Evolutionary conservation across 2,113 vertebrate species (phyloP).

Genomic region (Propithecus coquereli): DNA sequence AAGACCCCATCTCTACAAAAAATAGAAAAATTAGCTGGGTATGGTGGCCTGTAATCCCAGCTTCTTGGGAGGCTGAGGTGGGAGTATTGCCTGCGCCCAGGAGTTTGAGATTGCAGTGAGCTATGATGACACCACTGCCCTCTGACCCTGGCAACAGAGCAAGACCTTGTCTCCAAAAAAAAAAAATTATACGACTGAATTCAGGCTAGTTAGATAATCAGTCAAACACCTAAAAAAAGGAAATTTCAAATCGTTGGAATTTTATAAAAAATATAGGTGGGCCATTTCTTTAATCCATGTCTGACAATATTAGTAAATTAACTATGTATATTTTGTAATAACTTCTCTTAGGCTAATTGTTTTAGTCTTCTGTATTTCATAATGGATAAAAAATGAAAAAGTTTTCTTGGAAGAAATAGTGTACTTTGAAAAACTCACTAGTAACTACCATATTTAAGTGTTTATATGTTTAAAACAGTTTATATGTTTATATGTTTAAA

Average conservation of each 20-base stretch:
- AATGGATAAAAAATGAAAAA: constrained; percentile 2
- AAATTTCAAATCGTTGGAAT: neutral
- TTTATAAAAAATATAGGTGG: neutral
- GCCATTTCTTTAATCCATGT: constrained; percentile 10
- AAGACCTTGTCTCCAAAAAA: too few relatives aligned
- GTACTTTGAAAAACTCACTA: constrained; percentile 1
- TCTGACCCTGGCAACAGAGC: too few relatives aligned
- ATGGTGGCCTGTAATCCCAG: too few relatives aligned
- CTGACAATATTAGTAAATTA: neutral
- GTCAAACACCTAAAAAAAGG: neutral
- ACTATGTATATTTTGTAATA: neutral
- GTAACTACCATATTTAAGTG: neutral
- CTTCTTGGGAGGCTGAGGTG: too few relatives aligned
- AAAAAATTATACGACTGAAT: neutral
- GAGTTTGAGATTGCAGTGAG: too few relatives aligned
- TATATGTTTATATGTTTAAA: neutral
- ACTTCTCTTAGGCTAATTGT: neutral
- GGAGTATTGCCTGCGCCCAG: too few relatives aligned
- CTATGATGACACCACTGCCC: too few relatives aligned
- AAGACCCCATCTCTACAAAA: too few relatives aligned
- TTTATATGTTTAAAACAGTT: neutral
- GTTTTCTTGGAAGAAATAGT: constrained; percentile 8
- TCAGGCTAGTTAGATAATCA: neutral
- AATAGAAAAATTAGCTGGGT: too few relatives aligned
- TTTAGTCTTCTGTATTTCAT: neutral